Percentiles rank a stretch among this genome's conserved stretches.
Evolutionary conservation across 2,113 vertebrate genomes (phyloP).

Genomic region (Trogon surrucura): DNA sequence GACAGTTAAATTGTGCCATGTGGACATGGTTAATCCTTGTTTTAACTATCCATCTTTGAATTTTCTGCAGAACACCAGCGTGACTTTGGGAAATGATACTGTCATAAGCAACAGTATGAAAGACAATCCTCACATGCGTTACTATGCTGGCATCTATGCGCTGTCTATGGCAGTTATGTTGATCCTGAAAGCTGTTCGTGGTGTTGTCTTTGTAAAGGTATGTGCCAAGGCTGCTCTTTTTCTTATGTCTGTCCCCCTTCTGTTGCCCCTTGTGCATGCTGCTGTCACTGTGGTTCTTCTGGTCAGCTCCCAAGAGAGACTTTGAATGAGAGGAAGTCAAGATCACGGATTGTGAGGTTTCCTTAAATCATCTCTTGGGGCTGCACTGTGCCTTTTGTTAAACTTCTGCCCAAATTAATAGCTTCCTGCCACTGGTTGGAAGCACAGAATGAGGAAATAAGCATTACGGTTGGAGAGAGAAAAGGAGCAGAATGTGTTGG

Average conservation of each 20-base stretch:
- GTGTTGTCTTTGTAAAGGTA: constrained; percentile 92
- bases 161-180: constrained; percentile 94
- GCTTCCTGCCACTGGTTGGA: not conserved
- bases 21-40: not conserved
- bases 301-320: not conserved
- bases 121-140: constrained; percentile 89
- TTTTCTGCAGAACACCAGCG: constrained; percentile 81
- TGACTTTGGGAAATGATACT: constrained; percentile 81
- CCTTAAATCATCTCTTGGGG: not conserved
- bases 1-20: not conserved
- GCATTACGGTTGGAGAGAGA: not conserved
- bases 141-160: constrained; percentile 87
- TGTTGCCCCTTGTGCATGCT: not conserved
- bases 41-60: not conserved
- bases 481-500: not conserved
- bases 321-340: not conserved
- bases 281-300: not conserved
- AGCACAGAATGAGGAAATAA: not conserved
- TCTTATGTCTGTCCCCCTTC: no score
- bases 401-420: not conserved
- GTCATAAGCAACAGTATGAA: constrained; percentile 86
- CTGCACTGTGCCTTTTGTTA: not conserved
- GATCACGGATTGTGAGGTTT: not conserved
- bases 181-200: constrained; percentile 87
- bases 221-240: not conserved